Base-by-base conservation (phyloP, 1,140 invertebrate genomes). In the Conus ventricosus region DNA sequence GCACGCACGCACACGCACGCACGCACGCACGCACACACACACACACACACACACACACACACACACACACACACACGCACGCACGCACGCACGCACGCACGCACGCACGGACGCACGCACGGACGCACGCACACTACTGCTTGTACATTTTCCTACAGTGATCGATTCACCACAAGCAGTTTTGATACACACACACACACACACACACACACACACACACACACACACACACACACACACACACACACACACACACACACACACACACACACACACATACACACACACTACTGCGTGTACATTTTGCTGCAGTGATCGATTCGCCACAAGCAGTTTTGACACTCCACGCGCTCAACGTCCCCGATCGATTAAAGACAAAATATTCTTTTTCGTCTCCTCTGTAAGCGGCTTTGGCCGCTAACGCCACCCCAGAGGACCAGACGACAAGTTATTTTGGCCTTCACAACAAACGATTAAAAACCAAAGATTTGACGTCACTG, bases 181-280 rank as follows among this genome's bases (percentile, higher is more conserved):
- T 67, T 23, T 67, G 63, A 13, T 67, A 67, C 63, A n/a, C 63
- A 71, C 63, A 71, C 63, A 71, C 63, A 71, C 63, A 71, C 63
- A 71, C 63, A n/a, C 63, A n/a, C 63, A n/a, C 63, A 71, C 63
- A n/a, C 63, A 71, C 63, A n/a, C 63, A 71, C 63, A n/a, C 63
- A 71, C 63, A n/a, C 63, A 71, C 63, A n/a, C 63, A 71, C 63
- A 71, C 63, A 71, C 63, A 71, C 63, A 71, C 63, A 71, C 63
- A 71, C 63, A 71, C 63, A 71, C 63, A 71, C 63, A 71, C 63
- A 71, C 63, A 71, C 63, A 71, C 63, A 71, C 63, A 71, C 63
- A 71, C 63, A 71, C 63, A 71, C 63, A 71, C 63, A 71, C 63
- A 71, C 4, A 71, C 63, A 71, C 63, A 71, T 4, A 71, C 63